A percentile compares a stretch with the other conserved stretches of the same genome.
These are phyloP conservation scores for Atopsyche davidsoni DNA, from an alignment of 1,140 invertebrate species.

Conservation along the genomic window DNA sequence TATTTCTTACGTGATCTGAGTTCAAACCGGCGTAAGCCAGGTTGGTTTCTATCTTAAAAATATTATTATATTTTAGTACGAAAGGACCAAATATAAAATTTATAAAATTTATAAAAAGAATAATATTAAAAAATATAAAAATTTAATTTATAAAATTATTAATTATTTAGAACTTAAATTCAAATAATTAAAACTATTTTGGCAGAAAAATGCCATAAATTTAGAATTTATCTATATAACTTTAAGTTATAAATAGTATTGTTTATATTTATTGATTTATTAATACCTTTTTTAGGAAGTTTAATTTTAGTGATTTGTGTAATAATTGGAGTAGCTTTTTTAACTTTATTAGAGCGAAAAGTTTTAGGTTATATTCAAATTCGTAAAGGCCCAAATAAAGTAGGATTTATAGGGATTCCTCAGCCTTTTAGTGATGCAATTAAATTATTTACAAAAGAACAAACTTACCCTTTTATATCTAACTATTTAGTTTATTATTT, in stretches of 20 bases:
- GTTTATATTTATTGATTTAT: constrained; percentile 41
- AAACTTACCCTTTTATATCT: constrained; percentile 41
- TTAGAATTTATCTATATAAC: constrained; percentile 56
- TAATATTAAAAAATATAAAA: too few relatives aligned
- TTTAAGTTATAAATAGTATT: constrained; percentile 46
- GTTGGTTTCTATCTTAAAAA: constrained; percentile 34
- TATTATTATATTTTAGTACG: constrained; percentile 54
- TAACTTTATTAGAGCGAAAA: constrained; percentile 62
- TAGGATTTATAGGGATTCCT: constrained; percentile 53
- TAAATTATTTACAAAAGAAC: constrained; percentile 60
- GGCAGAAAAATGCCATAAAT: constrained; percentile 57
- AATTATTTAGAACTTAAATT: constrained; percentile 34
- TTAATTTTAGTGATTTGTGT: constrained; percentile 49
- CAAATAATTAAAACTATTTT: constrained; percentile 48
- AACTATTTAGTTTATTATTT: constrained; percentile 53
- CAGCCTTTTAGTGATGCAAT: constrained; percentile 62
- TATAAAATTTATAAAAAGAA: too few relatives aligned
- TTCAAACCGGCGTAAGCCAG: constrained; percentile 20
- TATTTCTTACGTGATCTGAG: constrained; percentile 70
- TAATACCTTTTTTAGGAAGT: constrained; percentile 39
- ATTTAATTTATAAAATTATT: constrained; percentile 41
- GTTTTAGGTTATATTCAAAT: constrained; percentile 62
- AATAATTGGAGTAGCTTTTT: constrained; percentile 58
- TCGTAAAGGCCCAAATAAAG: constrained; percentile 64
- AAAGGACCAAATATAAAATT: constrained; percentile 57